Conservation (phyloP, 2,113 vertebrate genomes). For the Sphyrna mokarran region DNA sequence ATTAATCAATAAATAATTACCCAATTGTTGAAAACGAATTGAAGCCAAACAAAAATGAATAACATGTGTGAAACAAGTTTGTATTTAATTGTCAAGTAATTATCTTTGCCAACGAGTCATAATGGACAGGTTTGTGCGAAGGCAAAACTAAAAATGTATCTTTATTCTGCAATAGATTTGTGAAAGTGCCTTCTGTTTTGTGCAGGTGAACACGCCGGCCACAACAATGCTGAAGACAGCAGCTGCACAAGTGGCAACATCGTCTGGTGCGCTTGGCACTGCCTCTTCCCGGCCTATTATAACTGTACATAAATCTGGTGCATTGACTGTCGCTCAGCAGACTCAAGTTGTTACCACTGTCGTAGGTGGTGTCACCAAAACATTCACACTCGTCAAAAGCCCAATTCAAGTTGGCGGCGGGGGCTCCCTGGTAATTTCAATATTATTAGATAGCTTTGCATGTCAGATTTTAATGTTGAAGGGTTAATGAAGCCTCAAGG, state of each 20-base stretch:
- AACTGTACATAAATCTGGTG: slow-evolving; percentile 36
- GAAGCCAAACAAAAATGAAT: not conserved
- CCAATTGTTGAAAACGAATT: not conserved
- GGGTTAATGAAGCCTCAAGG: not conserved
- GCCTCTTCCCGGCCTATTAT: slow-evolving; percentile 31
- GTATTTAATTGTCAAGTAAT: not conserved
- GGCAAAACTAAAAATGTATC: not conserved
- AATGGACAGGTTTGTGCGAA: not conserved
- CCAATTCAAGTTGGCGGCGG: slow-evolving; percentile 35
- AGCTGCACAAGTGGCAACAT: slow-evolving; percentile 35
- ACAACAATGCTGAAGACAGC: slow-evolving; percentile 39
- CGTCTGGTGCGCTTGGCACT: not conserved
- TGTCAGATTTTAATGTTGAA: not conserved
- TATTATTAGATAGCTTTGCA: slow-evolving; percentile 1
- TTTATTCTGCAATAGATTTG: not conserved
- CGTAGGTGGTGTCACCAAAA: slow-evolving; percentile 37
- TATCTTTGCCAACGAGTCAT: not conserved
- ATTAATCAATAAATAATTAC: not conserved
- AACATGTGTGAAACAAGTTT: not conserved
- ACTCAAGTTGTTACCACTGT: slow-evolving; percentile 37
- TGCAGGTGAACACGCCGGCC: slow-evolving; percentile 30
- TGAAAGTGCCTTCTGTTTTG: not conserved
- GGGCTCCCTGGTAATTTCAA: slow-evolving; percentile 29
- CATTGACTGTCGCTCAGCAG: slow-evolving; percentile 33
- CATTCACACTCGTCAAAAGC: slow-evolving; percentile 37